Conservation (phyloP, 2,113 vertebrate genomes). For the Panthera tigris region DNA sequence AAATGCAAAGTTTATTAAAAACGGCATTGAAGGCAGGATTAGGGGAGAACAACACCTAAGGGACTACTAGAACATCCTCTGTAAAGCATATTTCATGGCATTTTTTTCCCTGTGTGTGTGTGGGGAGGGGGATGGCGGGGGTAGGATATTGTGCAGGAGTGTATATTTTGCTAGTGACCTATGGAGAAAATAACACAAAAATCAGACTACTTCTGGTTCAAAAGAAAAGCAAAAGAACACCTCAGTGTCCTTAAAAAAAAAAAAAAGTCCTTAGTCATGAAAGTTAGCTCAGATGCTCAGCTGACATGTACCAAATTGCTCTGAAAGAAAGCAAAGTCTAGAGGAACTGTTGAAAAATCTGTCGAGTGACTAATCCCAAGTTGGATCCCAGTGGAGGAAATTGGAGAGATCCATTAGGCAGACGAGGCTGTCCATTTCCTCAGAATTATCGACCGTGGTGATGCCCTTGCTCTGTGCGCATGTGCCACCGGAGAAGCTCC, state of each 20-base stretch:
- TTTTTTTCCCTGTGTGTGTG: not conserved
- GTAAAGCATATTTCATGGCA: conserved; percentile 28
- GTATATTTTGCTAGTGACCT: conserved; percentile 57
- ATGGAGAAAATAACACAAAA: conserved; percentile 57
- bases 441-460: conserved; percentile 58
- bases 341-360: conserved; percentile 74
- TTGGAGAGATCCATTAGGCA: conserved; percentile 84
- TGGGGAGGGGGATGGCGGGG: accelerated
- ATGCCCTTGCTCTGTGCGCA: not conserved
- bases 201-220: not conserved
- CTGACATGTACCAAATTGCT: conserved; percentile 76
- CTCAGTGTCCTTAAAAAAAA: conserved; percentile 47
- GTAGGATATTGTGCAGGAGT: not conserved
- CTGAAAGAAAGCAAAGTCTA: conserved; percentile 70
- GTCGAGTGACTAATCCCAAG: conserved; percentile 73
- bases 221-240: conserved; percentile 18
- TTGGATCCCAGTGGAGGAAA: conserved; percentile 77
- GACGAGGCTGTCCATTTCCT: conserved; percentile 76
- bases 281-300: conserved; percentile 42
- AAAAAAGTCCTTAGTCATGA: conserved; percentile 60
- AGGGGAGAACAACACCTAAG: not conserved
- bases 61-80: conserved; percentile 5
- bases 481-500: conserved; percentile 10
- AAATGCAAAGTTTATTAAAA: not conserved
- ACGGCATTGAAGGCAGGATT: not conserved